Percentiles rank a stretch among this genome's conserved stretches.
phyloP scores from a whole-genome alignment of 1,140 invertebrate genomes.

The Mya arenaria region DNA sequence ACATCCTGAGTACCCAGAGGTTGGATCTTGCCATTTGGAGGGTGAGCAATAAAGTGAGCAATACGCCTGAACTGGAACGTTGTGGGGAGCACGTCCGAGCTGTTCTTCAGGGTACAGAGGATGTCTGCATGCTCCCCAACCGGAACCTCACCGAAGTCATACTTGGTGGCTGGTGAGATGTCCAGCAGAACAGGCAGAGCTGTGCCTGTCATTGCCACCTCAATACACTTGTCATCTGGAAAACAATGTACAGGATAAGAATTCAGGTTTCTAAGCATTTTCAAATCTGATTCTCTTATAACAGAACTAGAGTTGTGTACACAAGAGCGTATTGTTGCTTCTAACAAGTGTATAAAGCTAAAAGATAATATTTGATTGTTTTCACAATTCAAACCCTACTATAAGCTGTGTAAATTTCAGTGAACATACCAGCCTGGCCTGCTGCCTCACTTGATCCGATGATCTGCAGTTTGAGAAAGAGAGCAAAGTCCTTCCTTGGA shows the following conservation, averaged over 20 bases:
- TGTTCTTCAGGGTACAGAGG: slow-evolving; percentile 76
- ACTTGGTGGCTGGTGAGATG: slow-evolving; percentile 72
- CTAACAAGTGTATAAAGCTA: too few species aligned
- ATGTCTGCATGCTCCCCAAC: slow-evolving; percentile 78
- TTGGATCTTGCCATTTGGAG: slow-evolving; percentile 76
- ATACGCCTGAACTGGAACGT: slow-evolving; percentile 77
- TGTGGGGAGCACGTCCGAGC: slow-evolving; percentile 74
- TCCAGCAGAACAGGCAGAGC: slow-evolving; percentile 78
- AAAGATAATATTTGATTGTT: too few species aligned
- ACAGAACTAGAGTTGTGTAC: too few species aligned
- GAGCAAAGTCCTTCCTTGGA: slow-evolving; percentile 79
- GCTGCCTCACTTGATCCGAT: slow-evolving; percentile 75
- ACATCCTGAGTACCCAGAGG: slow-evolving; percentile 76
- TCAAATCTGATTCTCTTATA: too few species aligned
- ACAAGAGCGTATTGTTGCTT: too few species aligned
- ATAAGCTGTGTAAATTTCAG: too few species aligned
- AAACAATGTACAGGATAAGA: too few species aligned
- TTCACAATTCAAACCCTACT: too few species aligned
- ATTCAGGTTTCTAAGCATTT: too few species aligned
- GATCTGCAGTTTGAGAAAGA: slow-evolving; percentile 79
- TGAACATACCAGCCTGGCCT: background rate
- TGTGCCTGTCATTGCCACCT: slow-evolving; percentile 80
- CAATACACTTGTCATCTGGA: slow-evolving; percentile 56
- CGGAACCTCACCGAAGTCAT: slow-evolving; percentile 79
- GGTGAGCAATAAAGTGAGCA: slow-evolving; percentile 79